Evolutionary conservation across 1,140 invertebrate species (phyloP).

Genomic region (Cheumatopsyche charites): DNA sequence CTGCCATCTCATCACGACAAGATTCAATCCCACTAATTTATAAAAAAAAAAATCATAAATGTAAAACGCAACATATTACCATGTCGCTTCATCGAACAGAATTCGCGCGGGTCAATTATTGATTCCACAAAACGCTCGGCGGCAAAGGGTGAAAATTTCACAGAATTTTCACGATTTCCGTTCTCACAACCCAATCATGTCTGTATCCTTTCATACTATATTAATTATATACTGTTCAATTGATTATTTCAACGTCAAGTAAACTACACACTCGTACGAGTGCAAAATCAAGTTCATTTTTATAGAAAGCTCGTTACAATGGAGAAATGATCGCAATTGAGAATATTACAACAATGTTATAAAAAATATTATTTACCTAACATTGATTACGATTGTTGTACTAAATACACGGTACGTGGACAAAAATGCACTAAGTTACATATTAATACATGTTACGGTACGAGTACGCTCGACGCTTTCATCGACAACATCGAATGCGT

Average conservation of each 20-base stretch:
- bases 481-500: too few species aligned
- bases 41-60: background rate
- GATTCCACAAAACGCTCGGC: background rate
- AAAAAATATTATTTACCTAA: constrained; percentile 21
- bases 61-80: background rate
- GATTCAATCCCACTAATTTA: constrained; percentile 1
- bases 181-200: too few species aligned
- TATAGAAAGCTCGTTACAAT: background rate
- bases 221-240: too few species aligned
- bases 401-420: constrained; percentile 3
- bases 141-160: constrained; percentile 7
- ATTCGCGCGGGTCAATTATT: background rate
- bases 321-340: background rate
- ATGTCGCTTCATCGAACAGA: background rate
- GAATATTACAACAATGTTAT: background rate
- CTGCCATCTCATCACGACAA: constrained; percentile 10
- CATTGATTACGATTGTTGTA: constrained; percentile 13
- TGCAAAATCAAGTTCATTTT: background rate
- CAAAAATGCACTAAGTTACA: constrained; percentile 7
- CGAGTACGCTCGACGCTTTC: too few species aligned
- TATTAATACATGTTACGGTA: background rate
- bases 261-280: background rate
- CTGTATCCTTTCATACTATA: too few species aligned
- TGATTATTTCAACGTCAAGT: too few species aligned
- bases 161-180: background rate